Base-by-base conservation (phyloP, 2,888 invertebrate species). In the Dynastes maya region DNA sequence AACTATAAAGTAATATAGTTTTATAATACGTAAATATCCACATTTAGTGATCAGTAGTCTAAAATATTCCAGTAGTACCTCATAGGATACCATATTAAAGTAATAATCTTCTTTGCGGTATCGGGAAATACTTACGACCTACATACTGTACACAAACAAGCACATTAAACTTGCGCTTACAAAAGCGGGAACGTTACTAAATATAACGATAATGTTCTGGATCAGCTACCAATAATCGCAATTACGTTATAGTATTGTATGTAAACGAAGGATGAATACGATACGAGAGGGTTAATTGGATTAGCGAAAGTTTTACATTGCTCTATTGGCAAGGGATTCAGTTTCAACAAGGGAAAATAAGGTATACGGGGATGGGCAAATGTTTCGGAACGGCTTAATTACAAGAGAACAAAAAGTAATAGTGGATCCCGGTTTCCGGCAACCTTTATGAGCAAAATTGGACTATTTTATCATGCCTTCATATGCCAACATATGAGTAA, bases 31-130 rank as follows among this genome's bases (percentile, higher is more conserved):
- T 68, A 49, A 37, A 9, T 49, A 45, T 64, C 9, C 67, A 49
- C 40, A 40, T 72, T 72, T 16, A 72, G 11, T 72, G 72, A 45
- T 61, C 72, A 72, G 40, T 72, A 72, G 58, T 65, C 67, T 68
- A 13, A 68, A 68, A 68, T 49, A 58, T 40, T 32, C 22, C n/a
- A 72, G 37, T 6, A 37, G n/a, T 32, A 61, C 40, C 22, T 72
- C 72, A 27, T 37, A 37, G 32, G 40, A 8, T n/a, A 63, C 61
- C 49, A 22, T 0, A 61, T 2, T 45, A 71, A 55, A 29, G 37
- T 37, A 32, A 55, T 68, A 68, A 51, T 29, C 29, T 27, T 13
- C 27, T 68, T 8, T 29, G 68, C 51, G 68, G 29, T 13, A 51
- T 29, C 68, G 68, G 68, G 51, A 68, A 68, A 68, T 51, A 51